Conservation (phyloP, 2,888 invertebrate species). For the Luperina testacea region DNA sequence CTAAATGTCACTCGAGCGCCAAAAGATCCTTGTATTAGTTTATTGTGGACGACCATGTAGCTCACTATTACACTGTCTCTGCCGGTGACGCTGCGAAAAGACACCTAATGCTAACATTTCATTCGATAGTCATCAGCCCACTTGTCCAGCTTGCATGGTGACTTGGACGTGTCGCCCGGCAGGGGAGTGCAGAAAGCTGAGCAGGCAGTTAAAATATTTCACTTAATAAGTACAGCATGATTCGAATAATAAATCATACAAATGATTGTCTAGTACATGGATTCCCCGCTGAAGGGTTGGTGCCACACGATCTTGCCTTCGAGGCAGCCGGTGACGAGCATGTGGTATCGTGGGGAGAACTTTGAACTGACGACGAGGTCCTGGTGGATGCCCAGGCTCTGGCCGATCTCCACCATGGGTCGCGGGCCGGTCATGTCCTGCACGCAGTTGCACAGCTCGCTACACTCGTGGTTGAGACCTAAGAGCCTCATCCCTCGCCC, state of each 20-base stretch:
- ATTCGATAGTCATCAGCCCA: slow-evolving; percentile 2
- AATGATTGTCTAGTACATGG: slow-evolving; percentile 70
- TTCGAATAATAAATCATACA: slow-evolving; percentile 39
- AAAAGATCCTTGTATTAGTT: neutral
- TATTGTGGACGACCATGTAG: slow-evolving; percentile 3
- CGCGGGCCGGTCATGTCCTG: slow-evolving; percentile 67
- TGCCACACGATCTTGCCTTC: slow-evolving; percentile 97
- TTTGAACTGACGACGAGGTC: slow-evolving; percentile 97
- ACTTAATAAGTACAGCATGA: slow-evolving; percentile 43
- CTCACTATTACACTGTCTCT: slow-evolving; percentile 2
- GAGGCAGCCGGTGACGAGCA: slow-evolving; percentile 97
- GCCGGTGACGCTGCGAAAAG: neutral
- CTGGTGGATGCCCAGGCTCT: slow-evolving; percentile 93
- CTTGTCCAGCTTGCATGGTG: neutral
- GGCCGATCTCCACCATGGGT: slow-evolving; percentile 90
- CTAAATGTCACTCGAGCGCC: neutral
- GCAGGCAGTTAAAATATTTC: slow-evolving; percentile 39
- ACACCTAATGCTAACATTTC: neutral
- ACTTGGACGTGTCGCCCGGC: neutral
- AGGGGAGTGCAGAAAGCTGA: slow-evolving; percentile 20
- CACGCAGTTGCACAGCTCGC: slow-evolving; percentile 93
- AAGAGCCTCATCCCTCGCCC: slow-evolving; percentile 96
- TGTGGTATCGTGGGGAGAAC: slow-evolving; percentile 96
- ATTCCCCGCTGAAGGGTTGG: slow-evolving; percentile 91
- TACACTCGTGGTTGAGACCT: slow-evolving; percentile 94